Evolutionary conservation across 2,797 vertebrate species (phyloP).

Genomic region (Cirrhinus molitorella): DNA sequence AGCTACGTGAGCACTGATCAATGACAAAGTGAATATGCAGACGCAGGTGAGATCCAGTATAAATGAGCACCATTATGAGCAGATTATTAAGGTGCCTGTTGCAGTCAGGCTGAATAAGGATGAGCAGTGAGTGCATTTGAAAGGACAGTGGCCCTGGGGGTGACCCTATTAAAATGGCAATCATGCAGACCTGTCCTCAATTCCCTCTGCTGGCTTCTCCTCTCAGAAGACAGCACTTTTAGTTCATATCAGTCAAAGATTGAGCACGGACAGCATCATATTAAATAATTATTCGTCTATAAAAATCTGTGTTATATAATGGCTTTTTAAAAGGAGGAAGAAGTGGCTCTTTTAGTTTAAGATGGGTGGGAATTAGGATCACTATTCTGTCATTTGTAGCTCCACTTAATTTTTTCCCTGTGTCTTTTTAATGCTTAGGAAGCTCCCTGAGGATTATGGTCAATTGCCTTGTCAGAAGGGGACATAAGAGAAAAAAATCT

Average conservation of each 20-base stretch:
- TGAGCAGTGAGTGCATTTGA: slow-evolving; percentile 26
- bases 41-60: slow-evolving; percentile 8
- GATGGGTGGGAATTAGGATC: slow-evolving; percentile 1
- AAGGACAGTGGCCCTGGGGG: slow-evolving; percentile 38
- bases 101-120: slow-evolving; percentile 27
- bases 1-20: neutral
- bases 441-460: neutral
- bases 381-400: slow-evolving; percentile 23
- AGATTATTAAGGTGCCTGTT: slow-evolving; percentile 34
- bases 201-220: neutral
- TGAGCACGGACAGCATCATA: slow-evolving; percentile 4
- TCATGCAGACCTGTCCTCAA: slow-evolving; percentile 40
- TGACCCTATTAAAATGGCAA: slow-evolving; percentile 48
- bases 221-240: slow-evolving; percentile 22
- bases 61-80: slow-evolving; percentile 15
- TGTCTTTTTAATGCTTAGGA: neutral
- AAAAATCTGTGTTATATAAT: slow-evolving; percentile 34
- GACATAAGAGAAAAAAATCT: neutral
- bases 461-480: slow-evolving; percentile 7
- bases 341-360: neutral
- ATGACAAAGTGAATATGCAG: neutral
- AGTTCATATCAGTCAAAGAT: slow-evolving; percentile 27
- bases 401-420: neutral
- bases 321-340: slow-evolving; percentile 7
- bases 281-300: slow-evolving; percentile 16